Evolutionary conservation across 2,113 vertebrate genomes (phyloP).

Genomic region (Austrofundulus limnaeus): DNA sequence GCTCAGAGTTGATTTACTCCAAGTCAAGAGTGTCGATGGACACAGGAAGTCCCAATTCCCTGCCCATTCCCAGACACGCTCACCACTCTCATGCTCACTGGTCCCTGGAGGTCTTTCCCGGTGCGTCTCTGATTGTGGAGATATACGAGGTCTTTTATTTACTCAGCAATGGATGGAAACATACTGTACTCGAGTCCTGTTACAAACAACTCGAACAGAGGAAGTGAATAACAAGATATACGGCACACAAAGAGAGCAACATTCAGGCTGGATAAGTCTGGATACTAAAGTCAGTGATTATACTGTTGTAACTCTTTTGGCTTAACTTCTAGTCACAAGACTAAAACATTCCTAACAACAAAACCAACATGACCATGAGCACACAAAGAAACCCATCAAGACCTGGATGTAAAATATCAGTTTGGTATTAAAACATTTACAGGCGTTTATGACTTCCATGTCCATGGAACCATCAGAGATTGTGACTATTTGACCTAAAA

Average conservation of each 20-base stretch:
- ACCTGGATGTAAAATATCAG: too few species aligned
- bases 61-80: conserved; percentile 47
- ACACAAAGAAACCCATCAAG: too few species aligned
- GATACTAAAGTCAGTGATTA: not conserved
- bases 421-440: too few species aligned
- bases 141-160: conserved; percentile 34
- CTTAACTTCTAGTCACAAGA: too few species aligned
- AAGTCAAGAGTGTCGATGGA: conserved; percentile 37
- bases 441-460: too few species aligned
- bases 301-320: too few species aligned
- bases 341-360: not conserved
- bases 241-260: not conserved
- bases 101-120: conserved; percentile 43
- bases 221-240: conserved; percentile 5
- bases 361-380: not conserved
- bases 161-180: conserved; percentile 33
- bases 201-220: not conserved
- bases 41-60: conserved; percentile 68
- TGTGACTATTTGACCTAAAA: not conserved
- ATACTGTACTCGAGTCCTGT: not conserved
- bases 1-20: conserved; percentile 41
- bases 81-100: conserved; percentile 35
- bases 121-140: conserved; percentile 7
- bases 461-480: too few species aligned
- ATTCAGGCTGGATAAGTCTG: not conserved